Percentiles rank a stretch among this genome's conserved stretches.
Conservation (phyloP, 2,888 invertebrate genomes). For the Lissocephala sabroskyi region DNA sequence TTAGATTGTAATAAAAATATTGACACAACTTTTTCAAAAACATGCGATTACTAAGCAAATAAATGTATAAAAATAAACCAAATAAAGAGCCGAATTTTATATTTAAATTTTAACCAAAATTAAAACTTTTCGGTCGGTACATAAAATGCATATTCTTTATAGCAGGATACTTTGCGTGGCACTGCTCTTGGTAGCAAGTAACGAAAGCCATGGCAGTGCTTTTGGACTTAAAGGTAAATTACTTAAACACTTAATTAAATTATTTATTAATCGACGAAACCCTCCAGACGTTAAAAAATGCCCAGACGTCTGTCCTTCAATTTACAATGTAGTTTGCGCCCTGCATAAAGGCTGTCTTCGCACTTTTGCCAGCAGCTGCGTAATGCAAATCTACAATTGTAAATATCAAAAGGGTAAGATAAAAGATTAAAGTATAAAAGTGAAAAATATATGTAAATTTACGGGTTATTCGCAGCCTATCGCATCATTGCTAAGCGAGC, state of each 20-base stretch:
- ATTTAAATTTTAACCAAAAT: conserved; percentile 20
- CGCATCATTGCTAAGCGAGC: conserved; percentile 38
- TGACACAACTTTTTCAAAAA: conserved; percentile 23
- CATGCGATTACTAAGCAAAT: conserved; percentile 19
- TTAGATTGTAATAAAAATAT: conserved; percentile 13
- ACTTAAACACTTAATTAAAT: neutral
- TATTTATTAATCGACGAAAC: neutral
- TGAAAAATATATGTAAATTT: neutral
- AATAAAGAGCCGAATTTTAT: too few species aligned
- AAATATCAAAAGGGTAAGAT: conserved; percentile 45
- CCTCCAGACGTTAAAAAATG: conserved; percentile 35
- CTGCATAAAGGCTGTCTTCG: conserved; percentile 36
- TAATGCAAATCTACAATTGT: conserved; percentile 49
- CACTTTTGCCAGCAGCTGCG: conserved; percentile 42
- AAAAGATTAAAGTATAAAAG: neutral
- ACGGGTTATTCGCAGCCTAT: conserved; percentile 26
- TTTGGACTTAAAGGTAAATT: conserved; percentile 22
- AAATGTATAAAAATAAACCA: conserved; percentile 8
- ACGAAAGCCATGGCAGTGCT: too few species aligned
- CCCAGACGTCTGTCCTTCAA: conserved; percentile 42
- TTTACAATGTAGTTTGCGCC: conserved; percentile 47
- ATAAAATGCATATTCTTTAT: conserved; percentile 24
- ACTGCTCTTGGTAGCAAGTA: conserved; percentile 17
- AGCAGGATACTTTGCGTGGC: conserved; percentile 13
- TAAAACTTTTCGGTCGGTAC: conserved; percentile 5